These are phyloP conservation scores for Poeciliopsis occidentalis DNA, from an alignment of 2,113 vertebrate genomes.

Conservation along the genomic window DNA sequence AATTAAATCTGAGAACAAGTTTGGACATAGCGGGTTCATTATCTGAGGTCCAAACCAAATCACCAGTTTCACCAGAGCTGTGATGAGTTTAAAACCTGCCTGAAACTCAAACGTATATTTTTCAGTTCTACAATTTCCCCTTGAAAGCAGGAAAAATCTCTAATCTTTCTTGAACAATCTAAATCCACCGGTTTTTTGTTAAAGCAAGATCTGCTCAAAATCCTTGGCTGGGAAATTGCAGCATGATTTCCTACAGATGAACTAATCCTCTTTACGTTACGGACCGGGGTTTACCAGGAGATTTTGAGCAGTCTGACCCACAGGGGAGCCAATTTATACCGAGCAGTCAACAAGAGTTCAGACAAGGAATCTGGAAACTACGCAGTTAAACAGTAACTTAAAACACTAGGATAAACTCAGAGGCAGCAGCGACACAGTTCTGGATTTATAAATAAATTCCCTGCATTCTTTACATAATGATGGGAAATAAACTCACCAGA, in stretches of 20 bases:
- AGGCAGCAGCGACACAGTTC: not conserved
- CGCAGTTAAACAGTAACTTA: not conserved
- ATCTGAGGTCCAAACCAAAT: too few relatives aligned
- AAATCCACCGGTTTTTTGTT: too few relatives aligned
- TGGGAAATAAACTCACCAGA: not conserved
- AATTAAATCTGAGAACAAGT: too few relatives aligned
- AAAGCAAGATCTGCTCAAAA: too few relatives aligned
- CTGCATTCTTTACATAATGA: not conserved
- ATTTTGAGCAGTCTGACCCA: constrained; percentile 41
- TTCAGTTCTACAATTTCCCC: too few relatives aligned
- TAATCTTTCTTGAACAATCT: too few relatives aligned
- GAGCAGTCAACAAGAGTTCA: not conserved
- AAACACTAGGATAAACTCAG: not conserved
- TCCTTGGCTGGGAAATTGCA: constrained; percentile 20
- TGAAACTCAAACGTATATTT: too few relatives aligned
- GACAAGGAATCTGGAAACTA: not conserved
- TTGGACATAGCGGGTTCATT: too few relatives aligned
- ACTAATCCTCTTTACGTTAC: constrained; percentile 67
- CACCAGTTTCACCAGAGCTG: too few relatives aligned
- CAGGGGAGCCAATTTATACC: constrained; percentile 42
- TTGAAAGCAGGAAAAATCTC: too few relatives aligned
- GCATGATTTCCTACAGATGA: constrained; percentile 43
- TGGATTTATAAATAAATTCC: not conserved
- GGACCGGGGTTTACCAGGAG: constrained; percentile 34
- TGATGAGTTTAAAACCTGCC: too few relatives aligned